Evolutionary conservation across 2,113 vertebrate genomes (phyloP).

Genomic region (Isurus oxyrinchus): DNA sequence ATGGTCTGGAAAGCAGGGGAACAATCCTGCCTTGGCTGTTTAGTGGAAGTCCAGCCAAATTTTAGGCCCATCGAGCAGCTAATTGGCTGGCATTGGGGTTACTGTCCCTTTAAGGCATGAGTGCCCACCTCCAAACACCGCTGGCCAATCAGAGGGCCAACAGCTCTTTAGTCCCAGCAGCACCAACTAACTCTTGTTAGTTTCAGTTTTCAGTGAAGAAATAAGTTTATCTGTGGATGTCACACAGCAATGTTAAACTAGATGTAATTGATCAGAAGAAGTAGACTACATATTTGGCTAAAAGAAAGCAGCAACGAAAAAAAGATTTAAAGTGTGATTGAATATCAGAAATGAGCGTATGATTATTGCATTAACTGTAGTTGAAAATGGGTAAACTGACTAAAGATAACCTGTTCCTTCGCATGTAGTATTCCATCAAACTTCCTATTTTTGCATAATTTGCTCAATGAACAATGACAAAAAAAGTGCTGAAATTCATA

Average conservation of each 20-base stretch:
- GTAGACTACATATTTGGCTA: neutral
- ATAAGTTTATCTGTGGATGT: neutral
- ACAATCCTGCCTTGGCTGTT: too few relatives aligned
- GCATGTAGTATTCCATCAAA: neutral
- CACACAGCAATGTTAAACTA: neutral
- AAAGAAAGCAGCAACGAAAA: neutral
- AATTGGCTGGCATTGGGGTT: too few relatives aligned
- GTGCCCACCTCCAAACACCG: too few relatives aligned
- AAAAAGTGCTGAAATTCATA: neutral
- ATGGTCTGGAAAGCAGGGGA: too few relatives aligned
- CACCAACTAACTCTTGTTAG: too few relatives aligned
- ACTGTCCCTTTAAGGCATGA: too few relatives aligned
- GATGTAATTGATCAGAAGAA: neutral
- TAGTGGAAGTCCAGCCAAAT: too few relatives aligned
- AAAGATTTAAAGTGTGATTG: neutral
- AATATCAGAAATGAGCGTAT: neutral
- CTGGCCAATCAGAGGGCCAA: too few relatives aligned
- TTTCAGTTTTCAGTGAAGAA: neutral
- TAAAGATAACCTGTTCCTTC: neutral
- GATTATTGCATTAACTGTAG: neutral
- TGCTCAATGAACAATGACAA: neutral
- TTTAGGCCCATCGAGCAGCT: too few relatives aligned
- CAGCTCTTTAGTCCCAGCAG: too few relatives aligned
- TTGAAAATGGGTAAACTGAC: neutral
- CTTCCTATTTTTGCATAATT: neutral